phyloP scores from a whole-genome alignment of 2,113 vertebrate genomes.

The Budorcas taxicolor region DNA sequence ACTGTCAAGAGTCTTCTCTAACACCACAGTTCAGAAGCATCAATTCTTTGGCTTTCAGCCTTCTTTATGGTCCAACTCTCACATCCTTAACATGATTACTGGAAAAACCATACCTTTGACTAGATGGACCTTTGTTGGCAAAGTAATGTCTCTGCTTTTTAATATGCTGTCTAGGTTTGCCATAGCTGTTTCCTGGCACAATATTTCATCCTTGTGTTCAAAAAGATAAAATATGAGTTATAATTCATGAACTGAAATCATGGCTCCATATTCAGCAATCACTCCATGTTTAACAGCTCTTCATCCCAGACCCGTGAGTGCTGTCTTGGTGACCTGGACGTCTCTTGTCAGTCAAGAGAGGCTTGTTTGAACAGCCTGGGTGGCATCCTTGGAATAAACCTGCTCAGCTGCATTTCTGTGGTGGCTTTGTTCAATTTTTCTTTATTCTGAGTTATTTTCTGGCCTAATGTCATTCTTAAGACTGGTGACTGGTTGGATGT shows the following conservation, averaged over 20 bases:
- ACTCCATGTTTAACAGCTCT: neutral
- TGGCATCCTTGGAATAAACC: neutral
- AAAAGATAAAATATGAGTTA: neutral
- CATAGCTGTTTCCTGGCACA: neutral
- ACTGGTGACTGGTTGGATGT: neutral
- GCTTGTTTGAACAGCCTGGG: neutral
- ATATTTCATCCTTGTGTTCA: neutral
- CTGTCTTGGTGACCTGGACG: neutral
- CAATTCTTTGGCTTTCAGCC: neutral
- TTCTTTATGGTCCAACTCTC: neutral
- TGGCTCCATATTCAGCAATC: rapidly evolving
- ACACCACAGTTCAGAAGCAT: neutral
- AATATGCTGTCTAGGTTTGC: neutral
- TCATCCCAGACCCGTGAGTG: rapidly evolving
- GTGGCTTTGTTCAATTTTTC: neutral
- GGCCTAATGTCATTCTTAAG: neutral
- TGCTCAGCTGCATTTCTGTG: neutral
- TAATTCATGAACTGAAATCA: neutral
- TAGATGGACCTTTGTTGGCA: neutral
- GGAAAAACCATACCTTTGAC: neutral
- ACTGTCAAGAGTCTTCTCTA: neutral
- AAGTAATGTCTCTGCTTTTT: neutral
- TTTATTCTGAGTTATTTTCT: neutral
- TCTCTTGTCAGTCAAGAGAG: neutral
- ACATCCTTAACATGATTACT: neutral